A percentile compares a stretch with the other conserved stretches of the same genome.
These are phyloP conservation scores for Tupaia chinensis DNA, from an alignment of 2,113 vertebrate species.

Conservation along the genomic window DNA sequence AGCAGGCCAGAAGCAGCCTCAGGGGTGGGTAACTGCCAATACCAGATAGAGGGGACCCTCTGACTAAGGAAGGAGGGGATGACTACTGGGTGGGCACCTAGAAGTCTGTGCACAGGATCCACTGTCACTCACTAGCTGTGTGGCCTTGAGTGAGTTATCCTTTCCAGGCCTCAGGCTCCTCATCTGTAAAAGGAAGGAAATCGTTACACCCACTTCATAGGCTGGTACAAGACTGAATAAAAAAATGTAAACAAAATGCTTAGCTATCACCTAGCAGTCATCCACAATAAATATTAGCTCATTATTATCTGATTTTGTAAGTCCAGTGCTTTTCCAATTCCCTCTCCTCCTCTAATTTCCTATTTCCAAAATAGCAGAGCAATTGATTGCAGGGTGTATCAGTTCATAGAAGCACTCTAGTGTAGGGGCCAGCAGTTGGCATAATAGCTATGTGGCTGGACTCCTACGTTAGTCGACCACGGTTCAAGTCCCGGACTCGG, in stretches of 20 bases:
- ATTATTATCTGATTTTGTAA: neutral
- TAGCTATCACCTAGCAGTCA: neutral
- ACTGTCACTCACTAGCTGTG: neutral
- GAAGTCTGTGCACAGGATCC: neutral
- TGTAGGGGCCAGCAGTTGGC: neutral
- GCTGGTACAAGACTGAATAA: neutral
- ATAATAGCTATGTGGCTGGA: too few species aligned
- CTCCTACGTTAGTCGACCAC: too few species aligned
- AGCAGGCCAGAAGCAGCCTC: neutral
- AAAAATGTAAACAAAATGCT: neutral
- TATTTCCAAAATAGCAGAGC: constrained; percentile 26
- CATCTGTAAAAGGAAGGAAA: neutral
- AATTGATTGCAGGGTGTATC: constrained; percentile 9
- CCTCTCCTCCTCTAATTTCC: constrained; percentile 40
- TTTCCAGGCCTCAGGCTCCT: neutral
- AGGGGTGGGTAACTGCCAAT: neutral
- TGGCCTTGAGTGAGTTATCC: neutral
- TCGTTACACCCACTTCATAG: neutral
- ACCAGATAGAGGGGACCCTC: neutral
- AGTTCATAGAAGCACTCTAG: neutral
- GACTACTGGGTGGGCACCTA: neutral
- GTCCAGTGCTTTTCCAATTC: constrained; percentile 28
- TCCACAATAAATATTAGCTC: neutral
- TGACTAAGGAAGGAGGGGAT: neutral
- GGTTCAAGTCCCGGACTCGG: too few species aligned